A percentile compares a stretch with the other conserved stretches of the same genome.
Evolutionary conservation across 2,888 invertebrate species (phyloP).

Genomic region (Drosophila lutescens): DNA sequence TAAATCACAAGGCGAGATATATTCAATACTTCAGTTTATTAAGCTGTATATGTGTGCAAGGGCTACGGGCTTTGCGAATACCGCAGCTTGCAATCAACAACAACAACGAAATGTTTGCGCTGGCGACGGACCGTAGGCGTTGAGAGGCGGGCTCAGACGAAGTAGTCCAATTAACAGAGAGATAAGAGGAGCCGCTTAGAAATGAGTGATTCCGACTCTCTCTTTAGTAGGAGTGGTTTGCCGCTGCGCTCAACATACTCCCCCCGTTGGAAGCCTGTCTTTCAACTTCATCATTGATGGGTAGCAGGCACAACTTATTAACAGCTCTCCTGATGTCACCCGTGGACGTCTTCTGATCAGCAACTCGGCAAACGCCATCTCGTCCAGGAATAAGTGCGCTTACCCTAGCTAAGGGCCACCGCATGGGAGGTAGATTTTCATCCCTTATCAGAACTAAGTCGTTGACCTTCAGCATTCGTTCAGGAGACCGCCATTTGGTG

Average conservation of each 20-base stretch:
- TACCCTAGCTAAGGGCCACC: neutral
- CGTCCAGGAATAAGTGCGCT: slow-evolving; percentile 2
- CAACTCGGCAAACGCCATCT: neutral
- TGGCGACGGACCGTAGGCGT: neutral
- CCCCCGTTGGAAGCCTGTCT: neutral
- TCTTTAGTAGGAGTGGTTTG: too few species aligned
- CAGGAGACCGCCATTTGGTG: too few species aligned
- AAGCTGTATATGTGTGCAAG: too few species aligned
- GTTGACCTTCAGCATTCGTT: too few species aligned
- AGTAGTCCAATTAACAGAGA: neutral
- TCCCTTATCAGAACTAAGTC: neutral
- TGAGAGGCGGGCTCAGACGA: neutral
- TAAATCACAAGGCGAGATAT: too few species aligned
- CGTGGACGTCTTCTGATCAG: too few species aligned
- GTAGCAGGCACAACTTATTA: neutral
- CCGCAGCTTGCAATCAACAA: neutral
- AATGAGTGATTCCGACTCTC: neutral
- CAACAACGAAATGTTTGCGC: too few species aligned
- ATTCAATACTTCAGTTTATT: neutral
- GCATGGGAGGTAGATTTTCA: too few species aligned
- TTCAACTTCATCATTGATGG: slow-evolving; percentile 1
- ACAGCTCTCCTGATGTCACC: too few species aligned
- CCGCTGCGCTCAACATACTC: too few species aligned
- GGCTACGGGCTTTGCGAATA: neutral
- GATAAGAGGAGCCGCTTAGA: neutral